A percentile compares a stretch with the other conserved stretches of the same genome.
phyloP scores from a whole-genome alignment of 2,888 invertebrate species.

The Morpho helenor region DNA sequence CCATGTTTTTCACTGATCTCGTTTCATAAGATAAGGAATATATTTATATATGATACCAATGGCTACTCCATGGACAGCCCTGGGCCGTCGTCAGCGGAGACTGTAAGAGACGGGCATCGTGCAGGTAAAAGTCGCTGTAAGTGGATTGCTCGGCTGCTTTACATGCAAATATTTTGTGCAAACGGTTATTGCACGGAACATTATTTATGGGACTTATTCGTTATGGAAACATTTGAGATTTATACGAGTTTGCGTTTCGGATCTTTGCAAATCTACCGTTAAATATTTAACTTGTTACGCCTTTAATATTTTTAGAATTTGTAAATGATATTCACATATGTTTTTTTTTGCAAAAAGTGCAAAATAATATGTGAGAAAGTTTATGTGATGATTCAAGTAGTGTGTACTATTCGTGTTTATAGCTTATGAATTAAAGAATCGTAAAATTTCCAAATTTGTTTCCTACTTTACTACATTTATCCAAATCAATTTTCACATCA shows the following conservation, averaged over 20 bases:
- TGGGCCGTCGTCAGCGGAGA: slow-evolving; percentile 40
- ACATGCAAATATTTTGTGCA: slow-evolving; percentile 76
- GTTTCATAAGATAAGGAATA: too few relatives aligned
- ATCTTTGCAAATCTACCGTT: slow-evolving; percentile 9
- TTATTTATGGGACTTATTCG: slow-evolving; percentile 30
- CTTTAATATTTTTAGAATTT: background rate
- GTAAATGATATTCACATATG: too few relatives aligned
- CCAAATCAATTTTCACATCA: too few relatives aligned
- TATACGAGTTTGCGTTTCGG: slow-evolving; percentile 13
- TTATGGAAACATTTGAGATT: slow-evolving; percentile 19
- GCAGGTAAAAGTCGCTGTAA: slow-evolving; percentile 74
- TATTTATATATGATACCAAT: too few relatives aligned
- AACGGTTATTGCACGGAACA: slow-evolving; percentile 38
- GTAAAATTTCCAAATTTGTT: too few relatives aligned
- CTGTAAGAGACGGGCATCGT: slow-evolving; percentile 60
- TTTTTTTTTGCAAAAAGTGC: too few relatives aligned
- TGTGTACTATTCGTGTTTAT: too few relatives aligned
- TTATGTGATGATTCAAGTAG: too few relatives aligned
- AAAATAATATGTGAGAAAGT: too few relatives aligned
- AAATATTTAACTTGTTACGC: slow-evolving; percentile 3
- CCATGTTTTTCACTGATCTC: too few relatives aligned
- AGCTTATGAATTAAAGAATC: too few relatives aligned
- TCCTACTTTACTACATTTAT: too few relatives aligned
- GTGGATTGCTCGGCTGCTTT: slow-evolving; percentile 77
- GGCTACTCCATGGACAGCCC: slow-evolving; percentile 36